phyloP scores from a whole-genome alignment of 1,140 invertebrate species.

The Harpegnathos saltator region DNA sequence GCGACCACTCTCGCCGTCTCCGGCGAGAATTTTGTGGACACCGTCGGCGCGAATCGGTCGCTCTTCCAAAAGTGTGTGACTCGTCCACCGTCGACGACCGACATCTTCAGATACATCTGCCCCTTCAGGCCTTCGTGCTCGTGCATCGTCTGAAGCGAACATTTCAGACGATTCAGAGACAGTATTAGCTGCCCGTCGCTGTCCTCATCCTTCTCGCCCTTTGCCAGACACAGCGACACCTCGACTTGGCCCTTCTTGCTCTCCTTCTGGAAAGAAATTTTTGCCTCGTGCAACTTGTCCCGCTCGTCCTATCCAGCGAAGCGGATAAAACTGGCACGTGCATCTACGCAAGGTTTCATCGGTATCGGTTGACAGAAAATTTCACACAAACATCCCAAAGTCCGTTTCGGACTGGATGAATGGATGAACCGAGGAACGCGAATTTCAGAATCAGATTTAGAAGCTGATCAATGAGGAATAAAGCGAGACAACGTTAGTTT shows the following conservation, averaged over 20 bases:
- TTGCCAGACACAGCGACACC: constrained; percentile 88
- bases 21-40: constrained; percentile 85
- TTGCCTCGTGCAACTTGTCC: constrained; percentile 3
- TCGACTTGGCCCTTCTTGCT: constrained; percentile 90
- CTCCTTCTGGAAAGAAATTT: constrained; percentile 86
- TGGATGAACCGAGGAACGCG: too few species aligned
- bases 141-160: constrained; percentile 90
- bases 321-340: too few species aligned
- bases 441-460: too few species aligned
- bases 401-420: too few species aligned
- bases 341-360: too few species aligned
- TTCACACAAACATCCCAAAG: too few species aligned
- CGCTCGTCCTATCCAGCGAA: too few species aligned
- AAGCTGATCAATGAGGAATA: too few species aligned
- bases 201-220: constrained; percentile 88
- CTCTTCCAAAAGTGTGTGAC: constrained; percentile 92
- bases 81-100: constrained; percentile 89
- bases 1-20: constrained; percentile 81
- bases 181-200: constrained; percentile 87
- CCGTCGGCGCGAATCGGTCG: constrained; percentile 89
- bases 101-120: constrained; percentile 91
- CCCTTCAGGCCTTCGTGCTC: constrained; percentile 89
- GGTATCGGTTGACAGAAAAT: too few species aligned
- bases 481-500: too few species aligned
- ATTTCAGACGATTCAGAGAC: constrained; percentile 84